Evolutionary conservation across 2,888 invertebrate genomes (phyloP).

Genomic region (Rotaria macrura): DNA sequence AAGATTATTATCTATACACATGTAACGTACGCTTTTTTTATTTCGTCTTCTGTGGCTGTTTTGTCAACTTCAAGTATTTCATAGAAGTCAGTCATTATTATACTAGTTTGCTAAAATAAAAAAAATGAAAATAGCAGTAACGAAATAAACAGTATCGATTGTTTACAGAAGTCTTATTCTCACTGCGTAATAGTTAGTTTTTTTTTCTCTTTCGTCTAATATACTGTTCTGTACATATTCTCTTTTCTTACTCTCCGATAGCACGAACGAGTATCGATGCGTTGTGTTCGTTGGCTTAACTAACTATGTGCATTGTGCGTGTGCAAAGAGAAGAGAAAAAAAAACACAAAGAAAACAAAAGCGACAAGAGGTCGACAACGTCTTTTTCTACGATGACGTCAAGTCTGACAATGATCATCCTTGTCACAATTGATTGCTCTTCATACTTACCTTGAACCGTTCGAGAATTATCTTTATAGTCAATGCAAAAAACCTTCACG

Average conservation of each 20-base stretch:
- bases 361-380: background rate
- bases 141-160: background rate
- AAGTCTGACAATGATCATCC: background rate
- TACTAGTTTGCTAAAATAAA: background rate
- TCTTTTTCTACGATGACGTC: background rate
- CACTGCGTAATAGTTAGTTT: background rate
- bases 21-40: slow-evolving; percentile 72
- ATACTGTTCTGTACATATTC: background rate
- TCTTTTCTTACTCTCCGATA: background rate
- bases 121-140: background rate
- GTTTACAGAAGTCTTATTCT: background rate
- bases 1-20: background rate
- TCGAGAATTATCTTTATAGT: background rate
- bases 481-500: background rate
- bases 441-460: background rate
- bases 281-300: background rate
- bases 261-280: background rate
- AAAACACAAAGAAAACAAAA: slow-evolving; percentile 3
- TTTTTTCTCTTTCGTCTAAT: background rate
- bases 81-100: slow-evolving; percentile 32
- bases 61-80: slow-evolving; percentile 80
- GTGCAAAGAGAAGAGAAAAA: background rate
- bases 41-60: slow-evolving; percentile 74
- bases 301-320: background rate
- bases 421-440: background rate